Evolutionary conservation across 2,797 vertebrate species (phyloP), one percentile per base, ranked within the genome.

Genomic region (Peromyscus nudipes): DNA sequence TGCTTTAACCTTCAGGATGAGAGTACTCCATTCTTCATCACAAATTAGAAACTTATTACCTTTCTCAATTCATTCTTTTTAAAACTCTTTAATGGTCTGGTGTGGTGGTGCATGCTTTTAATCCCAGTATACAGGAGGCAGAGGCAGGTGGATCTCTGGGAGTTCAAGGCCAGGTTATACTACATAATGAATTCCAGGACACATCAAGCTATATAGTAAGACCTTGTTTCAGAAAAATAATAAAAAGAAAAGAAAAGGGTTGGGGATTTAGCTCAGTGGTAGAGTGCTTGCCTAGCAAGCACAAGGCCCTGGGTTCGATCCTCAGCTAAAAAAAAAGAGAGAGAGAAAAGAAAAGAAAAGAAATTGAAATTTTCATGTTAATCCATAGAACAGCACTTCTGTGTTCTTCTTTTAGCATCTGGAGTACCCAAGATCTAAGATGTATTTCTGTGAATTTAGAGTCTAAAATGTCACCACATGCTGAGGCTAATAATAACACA

Each of bases 401-500:
- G 13, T 49, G 52, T 94, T 55, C 84, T 87, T 46, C 57, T 40
- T 29, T 29, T 83, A 89, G 65, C 91, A 93, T 97, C 86, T 97
- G 93, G 82, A 97, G 94, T 91, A 93, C 73, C 71, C 87, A 92
- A 93, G 71, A 97, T 95, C 79, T 69, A 91, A 90, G 83, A 90
- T 93, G 21, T 86, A 97, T 97, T 97, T 98, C 92, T 95, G 76
- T 89, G 94, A 43, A 95, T 96, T 96, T 93, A 92, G 76, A 97
- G 83, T 89, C 96, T 93, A 81, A 98, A 97, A 97, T 96, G 95
- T 97, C 97, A 98, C 89, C 97, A 97, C 97, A 98, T 96, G 96
- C 96, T 97, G 89, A 84, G 95, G 83, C 86, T 97, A 97, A 97
- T 96, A 97, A 97, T 97, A 97, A 97, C 83, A 96, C 87, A 95